phyloP scores from a whole-genome alignment of 2,113 vertebrate genomes.

The Paedocypris sp. region DNA sequence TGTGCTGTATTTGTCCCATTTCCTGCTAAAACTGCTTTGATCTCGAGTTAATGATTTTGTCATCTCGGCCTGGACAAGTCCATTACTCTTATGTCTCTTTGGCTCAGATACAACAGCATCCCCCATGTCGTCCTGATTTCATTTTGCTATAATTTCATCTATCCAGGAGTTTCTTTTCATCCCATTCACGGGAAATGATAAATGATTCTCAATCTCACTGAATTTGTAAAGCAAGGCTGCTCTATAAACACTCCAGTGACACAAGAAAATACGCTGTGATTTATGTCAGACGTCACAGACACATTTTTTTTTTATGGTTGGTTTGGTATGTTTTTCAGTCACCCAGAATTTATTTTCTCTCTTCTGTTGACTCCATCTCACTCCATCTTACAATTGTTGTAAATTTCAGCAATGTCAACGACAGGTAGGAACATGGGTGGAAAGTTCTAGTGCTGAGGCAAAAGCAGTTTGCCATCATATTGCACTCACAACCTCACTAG shows the following conservation, averaged over 20 bases:
- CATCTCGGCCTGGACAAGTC: not conserved
- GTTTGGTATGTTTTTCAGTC: conserved; percentile 63
- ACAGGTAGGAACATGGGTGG: conserved; percentile 10
- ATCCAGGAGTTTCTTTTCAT: conserved; percentile 3
- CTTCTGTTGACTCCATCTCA: conserved; percentile 35
- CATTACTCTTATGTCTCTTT: not conserved
- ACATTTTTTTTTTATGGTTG: conserved; percentile 47
- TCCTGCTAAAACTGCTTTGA: conserved; percentile 14
- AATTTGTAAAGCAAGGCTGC: conserved; percentile 40
- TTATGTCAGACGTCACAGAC: conserved; percentile 66
- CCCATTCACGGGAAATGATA: conserved; percentile 19
- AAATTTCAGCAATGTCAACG: conserved; percentile 45
- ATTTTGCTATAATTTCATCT: not conserved
- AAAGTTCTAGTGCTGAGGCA: conserved; percentile 21
- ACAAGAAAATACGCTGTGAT: conserved; percentile 48
- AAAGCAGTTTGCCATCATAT: conserved; percentile 31
- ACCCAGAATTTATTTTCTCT: conserved; percentile 52
- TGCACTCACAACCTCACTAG: not conserved
- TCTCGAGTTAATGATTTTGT: conserved; percentile 3
- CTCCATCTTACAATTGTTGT: conserved; percentile 59
- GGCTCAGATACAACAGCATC: not conserved
- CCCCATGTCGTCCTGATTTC: not conserved
- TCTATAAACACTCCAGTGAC: conserved; percentile 52
- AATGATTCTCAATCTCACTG: conserved; percentile 34
- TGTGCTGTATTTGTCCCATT: too few relatives aligned